Evolutionary conservation across 2,888 invertebrate species (phyloP).

Genomic region (Hypsopygia costalis): DNA sequence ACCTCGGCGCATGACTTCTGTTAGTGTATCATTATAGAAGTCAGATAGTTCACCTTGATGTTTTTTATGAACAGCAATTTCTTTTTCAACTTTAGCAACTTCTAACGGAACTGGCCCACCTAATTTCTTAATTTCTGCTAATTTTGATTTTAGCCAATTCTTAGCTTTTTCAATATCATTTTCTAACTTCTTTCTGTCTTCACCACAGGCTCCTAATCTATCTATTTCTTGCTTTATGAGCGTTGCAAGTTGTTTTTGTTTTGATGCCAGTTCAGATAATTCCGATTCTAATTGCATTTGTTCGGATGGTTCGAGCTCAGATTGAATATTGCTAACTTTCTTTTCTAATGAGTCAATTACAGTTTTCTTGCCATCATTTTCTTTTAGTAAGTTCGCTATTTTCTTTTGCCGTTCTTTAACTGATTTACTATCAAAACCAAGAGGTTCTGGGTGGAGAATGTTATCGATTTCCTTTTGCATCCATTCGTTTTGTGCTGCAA

Average conservation of each 20-base stretch:
- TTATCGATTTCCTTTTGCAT: constrained; percentile 86
- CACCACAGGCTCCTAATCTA: constrained; percentile 84
- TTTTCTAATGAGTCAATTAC: constrained; percentile 91
- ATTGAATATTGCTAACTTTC: constrained; percentile 90
- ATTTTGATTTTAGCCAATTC: constrained; percentile 89
- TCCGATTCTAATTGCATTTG: constrained; percentile 88
- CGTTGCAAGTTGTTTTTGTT: constrained; percentile 87
- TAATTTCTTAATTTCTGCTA: constrained; percentile 87
- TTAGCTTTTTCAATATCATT: constrained; percentile 88
- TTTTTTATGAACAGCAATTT: constrained; percentile 87
- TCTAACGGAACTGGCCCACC: constrained; percentile 90
- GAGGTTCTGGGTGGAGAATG: constrained; percentile 83
- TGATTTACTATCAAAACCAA: constrained; percentile 89
- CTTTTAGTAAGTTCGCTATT: constrained; percentile 88
- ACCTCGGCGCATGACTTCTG: constrained; percentile 88
- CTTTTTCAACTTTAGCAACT: constrained; percentile 90
- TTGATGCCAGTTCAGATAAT: constrained; percentile 85
- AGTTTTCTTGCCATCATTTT: constrained; percentile 91
- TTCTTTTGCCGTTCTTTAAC: constrained; percentile 87
- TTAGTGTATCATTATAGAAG: constrained; percentile 87
- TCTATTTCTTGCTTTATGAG: constrained; percentile 88
- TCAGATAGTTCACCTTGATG: constrained; percentile 88
- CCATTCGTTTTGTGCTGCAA: constrained; percentile 90
- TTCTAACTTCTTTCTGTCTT: constrained; percentile 88
- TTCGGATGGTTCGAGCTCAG: constrained; percentile 92